Evolutionary conservation across 2,113 vertebrate genomes (phyloP), one percentile per base, ranked within the genome.

Genomic region (Ptyas mucosa): DNA sequence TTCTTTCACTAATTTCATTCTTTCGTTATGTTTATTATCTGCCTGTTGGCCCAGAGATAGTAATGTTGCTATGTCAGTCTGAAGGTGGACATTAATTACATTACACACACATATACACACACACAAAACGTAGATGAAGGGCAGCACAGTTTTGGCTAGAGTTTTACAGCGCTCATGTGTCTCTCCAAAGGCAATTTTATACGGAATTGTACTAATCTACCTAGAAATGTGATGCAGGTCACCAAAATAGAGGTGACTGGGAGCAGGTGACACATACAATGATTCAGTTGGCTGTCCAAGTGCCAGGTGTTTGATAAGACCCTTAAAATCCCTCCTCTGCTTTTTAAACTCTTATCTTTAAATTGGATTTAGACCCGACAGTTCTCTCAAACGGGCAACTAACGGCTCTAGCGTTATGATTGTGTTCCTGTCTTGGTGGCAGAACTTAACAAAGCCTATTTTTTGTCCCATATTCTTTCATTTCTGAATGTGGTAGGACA

Each of bases 21-120:
- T 0, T 94, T 0, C 0, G 0, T 87, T 87, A 34, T 21, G 92
- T 85, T 86, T 90, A 0, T 0, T 9, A 75, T 6, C 81, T 93
- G 8, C 34, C 39, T 85, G 61, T 6, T 26, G 92, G 0, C 1
- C 11, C 0, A 7, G 3, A 49, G 57, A 94, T 3, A 86, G 86
- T 81, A 57, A 29, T 0, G 0, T 20, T 75, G n/a, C n/a, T 39
- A 8, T 34, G 69, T 34, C 69, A 75, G 69, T 75, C n/a, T 3
- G 69, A 39, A 75, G n/a, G 2, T 18, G n/a, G 69, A 18, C 69
- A 75, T 75, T 75, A 34, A 34, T 75, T 34, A 20, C 24, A 87
- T 87, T 12, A 51, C 21, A 34, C 8, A 58, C 23, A 58, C 23
- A 58, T 8, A 58, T 8, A 58, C 55, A 57, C 55, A 58, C 57